These are phyloP conservation scores for Myotis planiceps DNA, from an alignment of 2,797 vertebrate species.

Conservation along the genomic window DNA sequence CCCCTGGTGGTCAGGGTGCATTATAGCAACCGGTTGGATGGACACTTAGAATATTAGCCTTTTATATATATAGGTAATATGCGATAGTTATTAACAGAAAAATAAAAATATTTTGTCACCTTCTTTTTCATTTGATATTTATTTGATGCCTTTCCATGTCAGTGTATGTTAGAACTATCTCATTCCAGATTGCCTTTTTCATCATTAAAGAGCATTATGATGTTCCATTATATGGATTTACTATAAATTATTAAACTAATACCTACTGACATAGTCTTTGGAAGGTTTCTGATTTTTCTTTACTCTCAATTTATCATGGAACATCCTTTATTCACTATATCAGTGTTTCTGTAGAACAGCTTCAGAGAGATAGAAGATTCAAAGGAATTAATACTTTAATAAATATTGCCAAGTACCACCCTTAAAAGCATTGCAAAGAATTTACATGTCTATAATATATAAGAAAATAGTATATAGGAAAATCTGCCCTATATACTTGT, in stretches of 20 bases:
- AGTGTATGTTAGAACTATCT: neutral
- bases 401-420: neutral
- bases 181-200: neutral
- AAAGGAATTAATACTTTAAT: neutral
- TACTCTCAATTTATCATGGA: neutral
- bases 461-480: neutral
- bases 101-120: neutral
- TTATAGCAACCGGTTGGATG: too few relatives aligned
- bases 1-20: too few relatives aligned
- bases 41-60: too few relatives aligned
- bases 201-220: neutral
- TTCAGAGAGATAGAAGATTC: neutral
- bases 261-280: neutral
- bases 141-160: neutral
- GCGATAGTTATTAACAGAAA: slow-evolving; percentile 13
- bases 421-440: neutral
- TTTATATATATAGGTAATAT: neutral
- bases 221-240: neutral
- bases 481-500: neutral
- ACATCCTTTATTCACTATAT: neutral
- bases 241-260: neutral
- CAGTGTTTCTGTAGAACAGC: neutral
- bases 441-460: neutral
- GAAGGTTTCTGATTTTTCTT: neutral
- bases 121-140: neutral